A percentile compares a stretch with the other conserved stretches of the same genome.
Conservation (phyloP, 2,797 vertebrate species). For the Coranthus polyacanthus region DNA sequence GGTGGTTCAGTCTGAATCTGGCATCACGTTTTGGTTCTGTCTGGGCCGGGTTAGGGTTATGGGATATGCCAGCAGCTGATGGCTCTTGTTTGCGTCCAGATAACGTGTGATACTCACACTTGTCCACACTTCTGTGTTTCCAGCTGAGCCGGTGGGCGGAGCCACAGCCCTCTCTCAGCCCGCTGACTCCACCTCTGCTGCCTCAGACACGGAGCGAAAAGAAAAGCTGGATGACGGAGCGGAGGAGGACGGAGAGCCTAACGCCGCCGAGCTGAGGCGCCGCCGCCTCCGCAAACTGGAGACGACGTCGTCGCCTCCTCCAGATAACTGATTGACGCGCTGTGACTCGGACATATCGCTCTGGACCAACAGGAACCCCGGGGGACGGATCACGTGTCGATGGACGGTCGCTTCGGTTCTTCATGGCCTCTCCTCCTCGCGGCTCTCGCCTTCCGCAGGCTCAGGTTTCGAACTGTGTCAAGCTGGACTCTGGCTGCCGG, state of each 20-base stretch:
- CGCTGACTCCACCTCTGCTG: conserved; percentile 68
- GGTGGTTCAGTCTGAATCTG: no score
- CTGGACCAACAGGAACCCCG: conserved; percentile 58
- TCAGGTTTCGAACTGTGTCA: conserved; percentile 45
- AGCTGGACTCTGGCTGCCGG: conserved; percentile 44
- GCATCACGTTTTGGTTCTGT: no score
- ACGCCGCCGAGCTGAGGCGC: conserved; percentile 88
- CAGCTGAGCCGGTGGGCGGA: conserved; percentile 66
- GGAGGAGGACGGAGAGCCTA: conserved; percentile 85
- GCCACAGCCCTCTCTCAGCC: conserved; percentile 72
- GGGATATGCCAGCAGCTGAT: no score
- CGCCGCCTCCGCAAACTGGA: conserved; percentile 93
- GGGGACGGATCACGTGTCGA: conserved; percentile 23
- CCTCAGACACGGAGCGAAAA: conserved; percentile 71
- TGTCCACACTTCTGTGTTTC: neutral
- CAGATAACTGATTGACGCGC: conserved; percentile 83
- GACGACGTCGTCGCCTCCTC: conserved; percentile 72
- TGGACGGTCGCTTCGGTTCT: conserved; percentile 35
- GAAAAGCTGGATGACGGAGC: conserved; percentile 62
- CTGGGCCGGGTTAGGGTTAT: no score
- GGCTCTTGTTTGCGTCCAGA: no score
- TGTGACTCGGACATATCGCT: conserved; percentile 38
- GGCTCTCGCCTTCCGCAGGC: conserved; percentile 58
- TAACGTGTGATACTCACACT: no score
- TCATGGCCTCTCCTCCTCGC: conserved; percentile 41